A percentile compares a stretch with the other conserved stretches of the same genome.
These are phyloP conservation scores for Tachystola acroxantha DNA, from an alignment of 2,888 invertebrate species.

Conservation along the genomic window DNA sequence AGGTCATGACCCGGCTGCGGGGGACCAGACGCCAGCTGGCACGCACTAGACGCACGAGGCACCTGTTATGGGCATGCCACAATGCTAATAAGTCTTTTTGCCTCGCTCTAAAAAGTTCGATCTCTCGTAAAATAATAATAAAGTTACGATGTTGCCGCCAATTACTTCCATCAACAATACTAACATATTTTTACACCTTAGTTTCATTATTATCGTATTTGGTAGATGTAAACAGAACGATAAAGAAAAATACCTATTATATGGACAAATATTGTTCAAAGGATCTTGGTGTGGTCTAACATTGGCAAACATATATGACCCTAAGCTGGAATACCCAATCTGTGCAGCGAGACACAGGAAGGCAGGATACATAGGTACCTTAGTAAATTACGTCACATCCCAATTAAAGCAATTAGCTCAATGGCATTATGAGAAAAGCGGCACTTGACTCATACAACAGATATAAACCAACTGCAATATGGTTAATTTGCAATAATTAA, in stretches of 20 bases:
- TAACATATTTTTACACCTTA: too few relatives aligned
- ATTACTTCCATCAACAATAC: not conserved
- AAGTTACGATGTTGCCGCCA: not conserved
- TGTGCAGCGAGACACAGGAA: too few relatives aligned
- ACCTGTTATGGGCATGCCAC: conserved; percentile 5
- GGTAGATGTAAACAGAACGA: too few relatives aligned
- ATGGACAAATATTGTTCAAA: too few relatives aligned
- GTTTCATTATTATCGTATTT: too few relatives aligned
- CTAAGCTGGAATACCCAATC: too few relatives aligned
- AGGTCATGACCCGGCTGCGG: conserved; percentile 19
- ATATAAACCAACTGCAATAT: not conserved
- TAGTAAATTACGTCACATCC: conserved; percentile 21
- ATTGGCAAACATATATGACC: too few relatives aligned
- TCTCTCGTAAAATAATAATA: not conserved
- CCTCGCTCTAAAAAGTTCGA: not conserved
- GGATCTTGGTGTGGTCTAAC: too few relatives aligned
- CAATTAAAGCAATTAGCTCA: conserved; percentile 27
- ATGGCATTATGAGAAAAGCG: conserved; percentile 22
- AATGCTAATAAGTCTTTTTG: not conserved
- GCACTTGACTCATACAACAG: conserved; percentile 16
- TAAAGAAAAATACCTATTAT: not conserved
- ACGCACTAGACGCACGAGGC: conserved; percentile 18
- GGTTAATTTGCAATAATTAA: conserved; percentile 7
- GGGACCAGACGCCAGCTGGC: conserved; percentile 18
- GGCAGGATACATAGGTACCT: too few relatives aligned